These are phyloP conservation scores for Habropoda laboriosa DNA, from an alignment of 1,140 invertebrate species.

Conservation along the genomic window DNA sequence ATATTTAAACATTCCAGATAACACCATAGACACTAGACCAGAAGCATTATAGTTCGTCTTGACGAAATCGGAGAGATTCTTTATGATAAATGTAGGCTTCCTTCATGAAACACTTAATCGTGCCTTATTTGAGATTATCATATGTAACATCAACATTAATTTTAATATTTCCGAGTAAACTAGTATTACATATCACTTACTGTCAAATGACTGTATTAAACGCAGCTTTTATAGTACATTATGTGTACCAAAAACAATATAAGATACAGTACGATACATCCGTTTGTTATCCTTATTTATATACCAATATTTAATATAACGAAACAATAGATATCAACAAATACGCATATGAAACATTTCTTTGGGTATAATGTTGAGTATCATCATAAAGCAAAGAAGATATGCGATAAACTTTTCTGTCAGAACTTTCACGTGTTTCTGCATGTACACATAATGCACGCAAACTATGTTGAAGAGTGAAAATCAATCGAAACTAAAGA, in stretches of 20 bases:
- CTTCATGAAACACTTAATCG: slow-evolving; percentile 5
- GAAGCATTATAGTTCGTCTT: slow-evolving; percentile 30
- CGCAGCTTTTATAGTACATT: slow-evolving; percentile 36
- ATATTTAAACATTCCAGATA: slow-evolving; percentile 47
- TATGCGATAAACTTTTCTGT: background rate
- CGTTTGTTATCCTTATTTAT: background rate
- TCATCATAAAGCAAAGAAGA: background rate
- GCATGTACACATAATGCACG: slow-evolving; percentile 37
- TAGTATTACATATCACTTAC: slow-evolving; percentile 20
- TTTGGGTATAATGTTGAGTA: slow-evolving; percentile 23
- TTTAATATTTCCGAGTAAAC: slow-evolving; percentile 48
- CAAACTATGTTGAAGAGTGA: slow-evolving; percentile 5
- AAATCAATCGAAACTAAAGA: background rate
- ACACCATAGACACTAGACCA: slow-evolving; percentile 39
- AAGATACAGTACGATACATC: slow-evolving; percentile 1
- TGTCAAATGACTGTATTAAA: slow-evolving; percentile 26
- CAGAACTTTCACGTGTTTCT: background rate
- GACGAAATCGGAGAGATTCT: slow-evolving; percentile 19
- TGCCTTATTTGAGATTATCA: slow-evolving; percentile 37
- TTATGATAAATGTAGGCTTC: slow-evolving; percentile 33
- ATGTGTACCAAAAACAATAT: slow-evolving; percentile 35
- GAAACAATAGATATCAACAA: background rate
- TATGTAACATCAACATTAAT: slow-evolving; percentile 58
- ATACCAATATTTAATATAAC: slow-evolving; percentile 2
- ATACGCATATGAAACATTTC: background rate